Conservation (phyloP, 2,888 invertebrate genomes). For the Drosophila bunnanda region DNA sequence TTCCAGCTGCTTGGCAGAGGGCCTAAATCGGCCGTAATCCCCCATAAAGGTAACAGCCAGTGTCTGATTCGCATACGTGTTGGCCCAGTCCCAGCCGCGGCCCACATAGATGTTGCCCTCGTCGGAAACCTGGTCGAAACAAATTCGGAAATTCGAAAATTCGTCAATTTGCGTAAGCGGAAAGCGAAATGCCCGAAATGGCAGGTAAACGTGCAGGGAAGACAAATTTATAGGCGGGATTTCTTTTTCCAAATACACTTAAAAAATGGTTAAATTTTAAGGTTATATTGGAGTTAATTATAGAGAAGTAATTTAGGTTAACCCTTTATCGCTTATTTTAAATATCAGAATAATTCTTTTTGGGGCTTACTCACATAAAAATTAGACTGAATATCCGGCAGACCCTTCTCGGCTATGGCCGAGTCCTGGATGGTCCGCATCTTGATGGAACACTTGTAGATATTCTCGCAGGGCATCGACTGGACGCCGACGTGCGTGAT, state of each 20-base stretch:
- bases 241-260: conserved; percentile 20
- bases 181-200: conserved; percentile 45
- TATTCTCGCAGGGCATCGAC: conserved; percentile 83
- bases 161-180: conserved; percentile 55
- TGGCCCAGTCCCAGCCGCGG: conserved; percentile 86
- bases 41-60: conserved; percentile 86
- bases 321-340: not conserved
- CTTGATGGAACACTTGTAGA: conserved; percentile 84
- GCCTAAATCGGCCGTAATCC: conserved; percentile 84
- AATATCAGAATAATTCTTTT: too few species aligned
- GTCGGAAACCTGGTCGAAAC: conserved; percentile 84
- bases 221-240: conserved; percentile 13
- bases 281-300: not conserved
- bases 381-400: conserved; percentile 85
- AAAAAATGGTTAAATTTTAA: not conserved
- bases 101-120: conserved; percentile 86
- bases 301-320: not conserved
- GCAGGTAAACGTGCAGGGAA: conserved; percentile 53
- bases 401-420: conserved; percentile 83
- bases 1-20: conserved; percentile 84
- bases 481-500: conserved; percentile 86
- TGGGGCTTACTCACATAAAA: conserved; percentile 81
- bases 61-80: conserved; percentile 85
- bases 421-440: conserved; percentile 85
- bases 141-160: conserved; percentile 27